Evolutionary conservation across 2,888 invertebrate species (phyloP).

Genomic region (Pollenia amentaria): DNA sequence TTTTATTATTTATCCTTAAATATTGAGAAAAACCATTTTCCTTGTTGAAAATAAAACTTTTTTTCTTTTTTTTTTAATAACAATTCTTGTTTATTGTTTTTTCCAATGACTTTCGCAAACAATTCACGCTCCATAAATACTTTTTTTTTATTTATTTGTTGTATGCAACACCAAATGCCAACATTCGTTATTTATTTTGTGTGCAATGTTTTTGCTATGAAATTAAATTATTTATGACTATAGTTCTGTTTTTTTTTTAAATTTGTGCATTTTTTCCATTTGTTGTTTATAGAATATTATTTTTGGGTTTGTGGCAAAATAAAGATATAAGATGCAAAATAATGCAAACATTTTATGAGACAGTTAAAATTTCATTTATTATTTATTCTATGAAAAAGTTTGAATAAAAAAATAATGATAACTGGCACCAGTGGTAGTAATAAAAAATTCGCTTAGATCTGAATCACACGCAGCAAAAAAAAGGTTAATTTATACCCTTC

Average conservation of each 20-base stretch:
- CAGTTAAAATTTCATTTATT: too few species aligned
- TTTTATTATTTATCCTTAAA: too few species aligned
- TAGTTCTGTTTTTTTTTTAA: background rate
- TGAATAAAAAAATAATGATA: too few species aligned
- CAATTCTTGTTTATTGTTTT: background rate
- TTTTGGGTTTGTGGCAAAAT: background rate
- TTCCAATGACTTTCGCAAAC: background rate
- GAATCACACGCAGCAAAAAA: too few species aligned
- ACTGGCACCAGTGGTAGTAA: too few species aligned
- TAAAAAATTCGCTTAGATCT: too few species aligned
- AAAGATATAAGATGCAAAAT: too few species aligned
- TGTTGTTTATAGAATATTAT: background rate
- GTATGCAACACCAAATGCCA: background rate
- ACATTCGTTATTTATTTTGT: constrained; percentile 12
- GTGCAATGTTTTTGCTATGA: background rate
- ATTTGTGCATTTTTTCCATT: background rate
- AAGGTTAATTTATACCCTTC: too few species aligned
- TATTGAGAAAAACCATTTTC: too few species aligned
- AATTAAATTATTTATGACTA: constrained; percentile 24
- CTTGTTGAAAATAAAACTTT: too few species aligned
- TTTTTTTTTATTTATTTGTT: background rate
- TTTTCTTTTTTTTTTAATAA: background rate
- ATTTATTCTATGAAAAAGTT: too few species aligned
- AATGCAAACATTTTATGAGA: too few species aligned
- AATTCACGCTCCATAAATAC: constrained; percentile 20